Percentiles rank a stretch among this genome's conserved stretches.
Conservation (phyloP, 2,888 invertebrate species). For the Folsomia candida region DNA sequence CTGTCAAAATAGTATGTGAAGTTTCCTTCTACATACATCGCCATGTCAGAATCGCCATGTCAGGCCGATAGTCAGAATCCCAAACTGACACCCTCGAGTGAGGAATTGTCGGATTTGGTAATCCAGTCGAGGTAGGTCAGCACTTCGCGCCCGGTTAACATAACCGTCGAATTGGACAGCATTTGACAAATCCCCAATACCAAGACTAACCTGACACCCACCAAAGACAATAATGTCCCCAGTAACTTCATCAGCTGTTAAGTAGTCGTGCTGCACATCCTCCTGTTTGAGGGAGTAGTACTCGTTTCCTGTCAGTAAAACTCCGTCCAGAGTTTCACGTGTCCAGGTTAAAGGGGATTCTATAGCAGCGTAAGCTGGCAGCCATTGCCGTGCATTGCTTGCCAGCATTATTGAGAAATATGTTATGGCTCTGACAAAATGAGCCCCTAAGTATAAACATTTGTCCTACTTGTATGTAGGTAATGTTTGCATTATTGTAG, state of each 20-base stretch:
- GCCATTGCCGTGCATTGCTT: conserved; percentile 24
- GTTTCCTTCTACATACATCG: background rate
- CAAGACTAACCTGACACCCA: background rate
- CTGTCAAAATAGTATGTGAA: conserved; percentile 17
- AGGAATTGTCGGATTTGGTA: background rate
- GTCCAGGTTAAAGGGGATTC: conserved; percentile 2
- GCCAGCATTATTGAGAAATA: conserved; percentile 13
- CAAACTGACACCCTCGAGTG: background rate
- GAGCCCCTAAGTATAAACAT: conserved; percentile 13
- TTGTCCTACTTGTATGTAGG: background rate
- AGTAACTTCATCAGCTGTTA: background rate
- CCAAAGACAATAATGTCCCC: background rate
- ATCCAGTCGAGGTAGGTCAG: background rate
- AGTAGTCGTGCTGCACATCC: background rate
- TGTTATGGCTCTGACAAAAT: conserved; percentile 2
- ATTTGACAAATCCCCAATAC: background rate
- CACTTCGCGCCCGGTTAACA: background rate
- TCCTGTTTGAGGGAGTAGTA: background rate
- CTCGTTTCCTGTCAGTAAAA: background rate
- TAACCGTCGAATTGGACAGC: background rate
- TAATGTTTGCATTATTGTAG: background rate
- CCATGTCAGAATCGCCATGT: conserved; percentile 7
- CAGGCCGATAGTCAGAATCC: conserved; percentile 3
- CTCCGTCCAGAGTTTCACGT: background rate
- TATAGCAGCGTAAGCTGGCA: background rate